These are phyloP conservation scores for Tarsius wallacei DNA, from an alignment of 2,797 vertebrate species.

Conservation along the genomic window DNA sequence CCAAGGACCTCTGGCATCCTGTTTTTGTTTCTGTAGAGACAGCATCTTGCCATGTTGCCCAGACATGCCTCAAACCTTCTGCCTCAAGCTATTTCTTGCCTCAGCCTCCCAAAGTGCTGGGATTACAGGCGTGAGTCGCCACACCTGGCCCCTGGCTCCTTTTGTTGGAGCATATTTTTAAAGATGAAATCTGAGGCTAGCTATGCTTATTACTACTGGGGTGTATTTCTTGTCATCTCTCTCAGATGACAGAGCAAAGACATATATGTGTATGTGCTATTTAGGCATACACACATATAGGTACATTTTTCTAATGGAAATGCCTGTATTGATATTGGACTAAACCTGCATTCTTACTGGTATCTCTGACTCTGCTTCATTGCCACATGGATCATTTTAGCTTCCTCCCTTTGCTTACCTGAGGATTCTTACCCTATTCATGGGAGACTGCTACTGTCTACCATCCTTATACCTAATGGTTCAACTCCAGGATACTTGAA, in stretches of 20 bases:
- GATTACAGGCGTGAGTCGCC: too few relatives aligned
- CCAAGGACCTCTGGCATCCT: not conserved
- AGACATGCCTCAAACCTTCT: too few relatives aligned
- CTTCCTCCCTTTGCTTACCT: not conserved
- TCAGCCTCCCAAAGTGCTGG: too few relatives aligned
- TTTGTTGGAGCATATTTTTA: not conserved
- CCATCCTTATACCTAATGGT: not conserved
- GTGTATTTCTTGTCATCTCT: not conserved
- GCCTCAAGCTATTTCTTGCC: too few relatives aligned
- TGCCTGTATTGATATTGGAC: not conserved
- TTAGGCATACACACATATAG: accelerated
- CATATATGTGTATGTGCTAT: not conserved
- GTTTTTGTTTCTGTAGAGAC: too few relatives aligned
- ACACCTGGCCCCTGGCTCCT: not conserved
- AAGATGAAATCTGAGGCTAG: not conserved
- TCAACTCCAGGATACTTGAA: not conserved
- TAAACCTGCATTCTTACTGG: not conserved
- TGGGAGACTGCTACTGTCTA: too few relatives aligned
- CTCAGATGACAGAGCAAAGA: not conserved
- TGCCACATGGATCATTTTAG: not conserved
- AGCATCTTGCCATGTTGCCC: too few relatives aligned
- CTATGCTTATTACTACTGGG: not conserved
- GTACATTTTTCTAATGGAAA: not conserved
- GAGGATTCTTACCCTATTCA: not conserved
- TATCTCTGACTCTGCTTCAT: not conserved